Evolutionary conservation across 2,797 vertebrate species (phyloP), one percentile per base, ranked within the genome.

Genomic region (Scarus forsteni): DNA sequence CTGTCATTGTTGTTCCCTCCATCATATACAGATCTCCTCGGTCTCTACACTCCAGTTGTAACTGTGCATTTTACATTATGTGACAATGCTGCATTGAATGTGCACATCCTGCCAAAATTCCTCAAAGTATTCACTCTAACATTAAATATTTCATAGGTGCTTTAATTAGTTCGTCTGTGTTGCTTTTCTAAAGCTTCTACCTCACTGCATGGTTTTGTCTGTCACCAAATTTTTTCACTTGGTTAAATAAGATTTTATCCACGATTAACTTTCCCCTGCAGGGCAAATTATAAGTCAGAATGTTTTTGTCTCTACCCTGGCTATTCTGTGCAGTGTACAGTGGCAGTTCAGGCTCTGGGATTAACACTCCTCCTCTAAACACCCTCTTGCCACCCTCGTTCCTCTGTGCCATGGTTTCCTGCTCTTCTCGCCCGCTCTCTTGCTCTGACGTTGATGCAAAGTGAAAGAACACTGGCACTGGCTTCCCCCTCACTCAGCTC

Each of bases 391-490:
- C 87, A 87, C 70, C 59, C 63, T 83, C 84, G 73, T 77, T 88
- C 81, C 73, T 84, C 34, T 12, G 80, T 77, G 76, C 75, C 69
- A 66, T 13, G 58, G 61, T 15, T 63, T 80, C 77, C 74, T 50
- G 66, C 84, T 77, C 73, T 73, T 77, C 84, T 79, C 73, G 73
- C 73, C 77, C 83, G 62, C 78, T 65, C 74, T 81, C 67, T 67
- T 85, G 77, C 83, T 88, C 68, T 93, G 93, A 94, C 59, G 69
- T 34, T 93, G 89, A 95, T 93, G 75, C 85, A 79, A 91, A 90
- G 84, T 83, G 93, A 95, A 90, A 78, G 76, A 83, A 70, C 85
- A 85, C 86, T 92, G 87, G 84, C 82, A 67, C 85, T 54, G 84
- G 88, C 79, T 76, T 85, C 85, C 80, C 81, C 85, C 80, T 79